Evolutionary conservation across 2,113 vertebrate species (phyloP).

Genomic region (Manacus vitellinus): DNA sequence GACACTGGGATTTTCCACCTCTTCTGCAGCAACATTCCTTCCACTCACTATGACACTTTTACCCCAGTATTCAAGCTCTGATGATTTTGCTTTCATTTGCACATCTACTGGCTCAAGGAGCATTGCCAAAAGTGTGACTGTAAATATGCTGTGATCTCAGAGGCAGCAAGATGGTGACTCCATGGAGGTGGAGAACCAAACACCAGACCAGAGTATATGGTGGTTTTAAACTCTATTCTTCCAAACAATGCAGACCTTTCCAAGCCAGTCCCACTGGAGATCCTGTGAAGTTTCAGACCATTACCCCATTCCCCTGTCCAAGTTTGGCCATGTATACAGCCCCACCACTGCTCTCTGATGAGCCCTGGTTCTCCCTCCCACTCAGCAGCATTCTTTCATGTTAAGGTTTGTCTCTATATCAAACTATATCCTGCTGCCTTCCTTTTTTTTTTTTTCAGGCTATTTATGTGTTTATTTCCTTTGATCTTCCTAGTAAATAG

Average conservation of each 20-base stretch:
- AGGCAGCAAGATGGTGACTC: neutral
- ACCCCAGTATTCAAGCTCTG: neutral
- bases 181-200: neutral
- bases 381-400: neutral
- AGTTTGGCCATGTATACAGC: neutral
- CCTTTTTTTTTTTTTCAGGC: neutral
- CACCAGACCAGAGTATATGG: neutral
- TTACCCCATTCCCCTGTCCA: neutral
- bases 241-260: neutral
- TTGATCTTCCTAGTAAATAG: slow-evolving; percentile 45
- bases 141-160: neutral
- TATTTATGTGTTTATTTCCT: neutral
- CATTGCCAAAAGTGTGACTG: neutral
- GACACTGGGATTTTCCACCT: neutral
- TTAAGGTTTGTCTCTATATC: neutral
- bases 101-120: neutral
- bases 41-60: neutral
- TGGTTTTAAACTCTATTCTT: neutral
- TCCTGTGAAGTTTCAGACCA: neutral
- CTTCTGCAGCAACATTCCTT: neutral
- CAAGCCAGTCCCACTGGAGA: neutral
- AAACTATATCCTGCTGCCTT: neutral
- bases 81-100: neutral
- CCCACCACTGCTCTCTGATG: neutral
- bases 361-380: neutral